These are phyloP conservation scores for Notiomystis cincta DNA, from an alignment of 2,113 vertebrate genomes.

Conservation along the genomic window DNA sequence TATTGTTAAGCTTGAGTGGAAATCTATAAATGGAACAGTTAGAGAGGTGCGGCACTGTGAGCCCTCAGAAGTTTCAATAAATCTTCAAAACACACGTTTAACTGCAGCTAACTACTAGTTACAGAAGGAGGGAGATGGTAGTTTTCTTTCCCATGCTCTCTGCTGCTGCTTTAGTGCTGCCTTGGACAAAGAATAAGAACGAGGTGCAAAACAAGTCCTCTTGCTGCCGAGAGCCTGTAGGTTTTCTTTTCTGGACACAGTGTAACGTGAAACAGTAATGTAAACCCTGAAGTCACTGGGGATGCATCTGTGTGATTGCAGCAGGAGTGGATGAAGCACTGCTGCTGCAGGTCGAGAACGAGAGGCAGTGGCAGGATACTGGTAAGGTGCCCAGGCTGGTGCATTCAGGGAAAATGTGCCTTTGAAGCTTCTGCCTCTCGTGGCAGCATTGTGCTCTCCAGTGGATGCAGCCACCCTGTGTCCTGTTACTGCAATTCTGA, in stretches of 20 bases:
- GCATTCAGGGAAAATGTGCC: not conserved
- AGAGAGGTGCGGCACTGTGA: not conserved
- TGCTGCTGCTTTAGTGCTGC: not conserved
- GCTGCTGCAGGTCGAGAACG: not conserved
- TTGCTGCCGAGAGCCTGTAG: not conserved
- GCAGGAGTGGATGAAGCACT: not conserved
- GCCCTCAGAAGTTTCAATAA: not conserved
- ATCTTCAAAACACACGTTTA: not conserved
- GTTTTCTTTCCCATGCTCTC: not conserved
- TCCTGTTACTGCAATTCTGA: not conserved
- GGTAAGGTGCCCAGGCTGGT: not conserved
- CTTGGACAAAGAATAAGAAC: not conserved
- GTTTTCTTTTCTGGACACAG: not conserved
- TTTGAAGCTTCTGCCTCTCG: not conserved
- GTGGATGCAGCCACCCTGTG: not conserved
- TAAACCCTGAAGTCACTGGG: not conserved
- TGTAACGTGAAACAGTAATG: rapidly evolving
- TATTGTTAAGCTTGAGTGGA: not conserved
- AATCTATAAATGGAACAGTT: not conserved
- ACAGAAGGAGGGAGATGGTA: not conserved
- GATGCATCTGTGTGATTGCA: not conserved
- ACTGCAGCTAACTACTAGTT: not conserved
- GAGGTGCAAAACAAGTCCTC: not conserved
- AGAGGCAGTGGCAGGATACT: not conserved
- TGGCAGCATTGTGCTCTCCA: not conserved